These are phyloP conservation scores for Girardinichthys multiradiatus DNA, from an alignment of 2,113 vertebrate genomes.

Conservation along the genomic window DNA sequence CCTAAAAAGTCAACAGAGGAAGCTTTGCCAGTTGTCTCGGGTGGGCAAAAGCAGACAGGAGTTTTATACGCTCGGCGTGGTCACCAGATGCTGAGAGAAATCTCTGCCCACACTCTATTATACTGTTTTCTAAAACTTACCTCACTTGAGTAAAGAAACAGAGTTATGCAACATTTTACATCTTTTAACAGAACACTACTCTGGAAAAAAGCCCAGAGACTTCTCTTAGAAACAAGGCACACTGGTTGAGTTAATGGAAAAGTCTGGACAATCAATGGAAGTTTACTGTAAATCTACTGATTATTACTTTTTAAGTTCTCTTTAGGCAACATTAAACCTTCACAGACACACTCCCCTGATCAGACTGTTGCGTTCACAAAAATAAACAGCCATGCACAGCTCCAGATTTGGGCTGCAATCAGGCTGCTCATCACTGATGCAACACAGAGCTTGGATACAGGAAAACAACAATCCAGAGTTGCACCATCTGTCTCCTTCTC, in stretches of 20 bases:
- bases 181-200: constrained; percentile 55
- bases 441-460: constrained; percentile 24
- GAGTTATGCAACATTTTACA: constrained; percentile 65
- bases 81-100: constrained; percentile 49
- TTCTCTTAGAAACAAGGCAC: constrained; percentile 51
- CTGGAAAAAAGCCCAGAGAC: constrained; percentile 46
- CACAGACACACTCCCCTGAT: constrained; percentile 3
- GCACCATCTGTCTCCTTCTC: constrained; percentile 52
- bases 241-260: constrained; percentile 54
- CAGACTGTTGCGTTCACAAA: not conserved
- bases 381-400: constrained; percentile 2
- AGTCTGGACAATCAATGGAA: constrained; percentile 4
- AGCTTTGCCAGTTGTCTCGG: constrained; percentile 7
- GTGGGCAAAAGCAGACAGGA: constrained; percentile 30
- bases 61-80: constrained; percentile 1
- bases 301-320: constrained; percentile 1
- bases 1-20: constrained; percentile 24
- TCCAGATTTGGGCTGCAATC: constrained; percentile 4
- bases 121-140: constrained; percentile 52
- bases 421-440: constrained; percentile 26
- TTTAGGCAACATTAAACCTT: not conserved
- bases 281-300: constrained; percentile 3
- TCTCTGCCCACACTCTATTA: constrained; percentile 30
- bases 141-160: constrained; percentile 40
- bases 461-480: constrained; percentile 33